Evolutionary conservation across 2,113 vertebrate species (phyloP).

Genomic region (Corydoras maculifer): DNA sequence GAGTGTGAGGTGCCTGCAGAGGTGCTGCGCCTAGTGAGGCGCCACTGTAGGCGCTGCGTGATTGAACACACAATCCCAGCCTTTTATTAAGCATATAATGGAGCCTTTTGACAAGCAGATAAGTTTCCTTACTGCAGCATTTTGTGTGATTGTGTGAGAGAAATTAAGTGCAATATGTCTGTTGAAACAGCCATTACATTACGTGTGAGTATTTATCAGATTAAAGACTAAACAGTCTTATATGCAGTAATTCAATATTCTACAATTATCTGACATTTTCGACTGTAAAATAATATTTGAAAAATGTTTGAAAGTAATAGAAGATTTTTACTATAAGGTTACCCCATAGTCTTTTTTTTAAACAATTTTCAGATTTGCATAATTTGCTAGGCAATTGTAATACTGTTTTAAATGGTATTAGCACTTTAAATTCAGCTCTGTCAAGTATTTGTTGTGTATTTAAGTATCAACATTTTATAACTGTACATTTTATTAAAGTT

Average conservation of each 20-base stretch:
- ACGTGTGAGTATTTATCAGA: conserved; percentile 36
- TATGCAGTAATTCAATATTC: conserved; percentile 12
- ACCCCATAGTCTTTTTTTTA: background rate
- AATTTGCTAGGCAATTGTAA: background rate
- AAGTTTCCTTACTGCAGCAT: conserved; percentile 36
- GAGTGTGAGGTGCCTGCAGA: conserved; percentile 93
- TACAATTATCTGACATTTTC: conserved; percentile 4
- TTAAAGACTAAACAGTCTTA: conserved; percentile 13
- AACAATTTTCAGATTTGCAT: background rate
- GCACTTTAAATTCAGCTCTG: background rate
- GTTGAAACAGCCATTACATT: conserved; percentile 14
- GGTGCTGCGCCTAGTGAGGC: conserved; percentile 83
- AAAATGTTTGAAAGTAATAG: background rate
- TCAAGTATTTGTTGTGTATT: too few relatives aligned
- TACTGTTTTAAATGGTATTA: background rate
- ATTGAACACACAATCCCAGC: conserved; percentile 97
- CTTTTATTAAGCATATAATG: conserved; percentile 76
- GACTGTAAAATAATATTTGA: conserved; percentile 2
- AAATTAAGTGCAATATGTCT: conserved; percentile 18
- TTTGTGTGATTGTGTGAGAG: background rate
- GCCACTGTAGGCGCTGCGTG: conserved; percentile 89
- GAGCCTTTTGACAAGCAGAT: conserved; percentile 52
- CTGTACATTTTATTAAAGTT: too few relatives aligned
- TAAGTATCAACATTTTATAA: too few relatives aligned
- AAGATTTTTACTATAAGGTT: background rate